Conservation (phyloP, 2,888 invertebrate genomes). For the Sisyra nigra region DNA sequence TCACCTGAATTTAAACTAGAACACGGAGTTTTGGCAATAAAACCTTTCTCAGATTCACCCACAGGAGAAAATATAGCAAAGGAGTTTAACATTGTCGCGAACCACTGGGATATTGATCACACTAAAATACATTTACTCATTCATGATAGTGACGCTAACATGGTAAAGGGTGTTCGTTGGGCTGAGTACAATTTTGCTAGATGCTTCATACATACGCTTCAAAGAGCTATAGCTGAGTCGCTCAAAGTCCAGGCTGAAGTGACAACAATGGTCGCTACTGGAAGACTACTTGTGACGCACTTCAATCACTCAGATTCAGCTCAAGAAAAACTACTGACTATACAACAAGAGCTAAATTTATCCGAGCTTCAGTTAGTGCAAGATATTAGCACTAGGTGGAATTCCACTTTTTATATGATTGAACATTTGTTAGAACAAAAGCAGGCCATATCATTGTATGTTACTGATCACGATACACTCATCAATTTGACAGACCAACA, state of each 20-base stretch:
- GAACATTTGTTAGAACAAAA: conserved; percentile 12
- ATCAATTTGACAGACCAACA: conserved; percentile 11
- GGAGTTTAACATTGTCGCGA: conserved; percentile 15
- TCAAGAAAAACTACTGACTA: conserved; percentile 13
- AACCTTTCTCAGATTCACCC: conserved; percentile 13
- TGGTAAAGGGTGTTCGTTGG: conserved; percentile 11
- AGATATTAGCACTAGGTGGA: conserved; percentile 13
- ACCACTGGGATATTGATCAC: conserved; percentile 17
- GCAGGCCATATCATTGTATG: conserved; percentile 11
- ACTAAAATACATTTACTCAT: conserved; percentile 17
- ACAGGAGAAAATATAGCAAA: conserved; percentile 17
- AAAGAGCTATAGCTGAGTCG: conserved; percentile 13
- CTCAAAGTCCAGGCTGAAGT: conserved; percentile 16
- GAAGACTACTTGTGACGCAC: conserved; percentile 18
- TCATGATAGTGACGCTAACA: conserved; percentile 12
- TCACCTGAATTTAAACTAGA: conserved; percentile 14
- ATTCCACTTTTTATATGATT: conserved; percentile 13
- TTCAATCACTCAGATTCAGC: conserved; percentile 15
- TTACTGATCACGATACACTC: conserved; percentile 11
- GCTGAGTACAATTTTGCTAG: conserved; percentile 8
- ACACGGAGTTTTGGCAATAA: conserved; percentile 16
- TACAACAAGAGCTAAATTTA: too few relatives aligned
- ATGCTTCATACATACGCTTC: too few relatives aligned
- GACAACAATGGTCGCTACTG: conserved; percentile 10
- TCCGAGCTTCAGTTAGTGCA: too few relatives aligned